Evolutionary conservation across 2,797 vertebrate genomes (phyloP).

Genomic region (Pagetopsis macropterus): DNA sequence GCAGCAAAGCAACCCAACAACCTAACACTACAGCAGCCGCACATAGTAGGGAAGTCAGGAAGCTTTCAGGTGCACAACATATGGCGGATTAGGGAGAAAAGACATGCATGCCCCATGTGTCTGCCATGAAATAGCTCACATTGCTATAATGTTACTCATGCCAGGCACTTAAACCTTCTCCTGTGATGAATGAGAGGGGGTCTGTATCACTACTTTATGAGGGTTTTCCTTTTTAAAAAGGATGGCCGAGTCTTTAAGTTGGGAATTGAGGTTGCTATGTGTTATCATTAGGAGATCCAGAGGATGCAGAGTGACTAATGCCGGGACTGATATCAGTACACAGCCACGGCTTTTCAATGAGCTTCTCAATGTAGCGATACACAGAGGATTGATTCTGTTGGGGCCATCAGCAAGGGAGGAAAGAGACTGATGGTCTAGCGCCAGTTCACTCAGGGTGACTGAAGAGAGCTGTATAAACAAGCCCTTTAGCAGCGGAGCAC

Average conservation of each 20-base stretch:
- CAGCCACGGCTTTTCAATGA: constrained; percentile 24
- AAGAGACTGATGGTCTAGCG: constrained; percentile 48
- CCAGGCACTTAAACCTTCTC: constrained; percentile 55
- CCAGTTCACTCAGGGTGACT: constrained; percentile 72
- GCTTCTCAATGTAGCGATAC: constrained; percentile 25
- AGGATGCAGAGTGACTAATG: constrained; percentile 42
- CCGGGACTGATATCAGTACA: constrained; percentile 26
- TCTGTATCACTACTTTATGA: constrained; percentile 14
- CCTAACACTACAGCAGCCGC: constrained; percentile 18
- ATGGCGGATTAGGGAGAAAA: constrained; percentile 44
- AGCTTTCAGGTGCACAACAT: constrained; percentile 75
- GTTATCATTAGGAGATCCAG: constrained; percentile 34
- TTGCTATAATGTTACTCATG: constrained; percentile 44
- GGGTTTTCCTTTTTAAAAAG: constrained; percentile 16
- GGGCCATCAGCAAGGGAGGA: constrained; percentile 41
- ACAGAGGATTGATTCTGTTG: constrained; percentile 54
- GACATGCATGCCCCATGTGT: constrained; percentile 55
- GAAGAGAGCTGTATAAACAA: constrained; percentile 73
- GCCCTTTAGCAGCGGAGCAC: constrained; percentile 67
- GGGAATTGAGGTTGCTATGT: constrained; percentile 13
- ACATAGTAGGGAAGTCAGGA: constrained; percentile 12
- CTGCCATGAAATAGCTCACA: constrained; percentile 50
- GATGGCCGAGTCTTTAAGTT: constrained; percentile 10
- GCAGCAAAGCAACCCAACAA: constrained; percentile 23
- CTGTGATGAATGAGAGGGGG: constrained; percentile 46